phyloP scores from a whole-genome alignment of 2,797 vertebrate genomes.

The Pipistrellus pygmaeus region DNA sequence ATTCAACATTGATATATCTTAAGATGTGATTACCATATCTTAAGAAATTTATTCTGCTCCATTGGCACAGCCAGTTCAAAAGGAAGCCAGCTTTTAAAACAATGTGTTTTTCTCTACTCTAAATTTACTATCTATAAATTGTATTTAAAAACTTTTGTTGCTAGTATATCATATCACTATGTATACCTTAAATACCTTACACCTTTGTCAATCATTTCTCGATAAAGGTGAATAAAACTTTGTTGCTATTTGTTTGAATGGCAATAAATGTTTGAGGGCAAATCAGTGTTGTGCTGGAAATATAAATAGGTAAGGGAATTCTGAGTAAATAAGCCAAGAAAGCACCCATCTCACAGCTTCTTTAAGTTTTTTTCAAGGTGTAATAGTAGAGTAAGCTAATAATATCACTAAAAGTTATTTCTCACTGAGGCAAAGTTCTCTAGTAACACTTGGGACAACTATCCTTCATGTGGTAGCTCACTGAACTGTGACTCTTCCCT shows the following conservation, averaged over 20 bases:
- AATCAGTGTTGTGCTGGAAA: not conserved
- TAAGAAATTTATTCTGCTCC: not conserved
- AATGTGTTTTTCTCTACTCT: not conserved
- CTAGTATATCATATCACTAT: not conserved
- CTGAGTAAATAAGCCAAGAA: not conserved
- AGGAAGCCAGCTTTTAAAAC: not conserved
- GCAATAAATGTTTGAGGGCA: not conserved
- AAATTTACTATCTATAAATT: not conserved
- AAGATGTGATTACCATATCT: not conserved
- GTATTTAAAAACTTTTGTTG: not conserved
- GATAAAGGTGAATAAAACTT: not conserved
- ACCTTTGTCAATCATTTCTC: not conserved
- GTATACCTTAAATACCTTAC: not conserved
- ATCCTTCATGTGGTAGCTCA: not conserved
- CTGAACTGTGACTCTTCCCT: not conserved
- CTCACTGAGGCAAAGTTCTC: not conserved
- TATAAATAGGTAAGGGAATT: not conserved
- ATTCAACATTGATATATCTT: not conserved
- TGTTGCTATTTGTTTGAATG: not conserved
- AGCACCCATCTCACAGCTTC: not conserved
- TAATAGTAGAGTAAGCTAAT: not conserved
- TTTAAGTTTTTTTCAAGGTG: conserved; percentile 13
- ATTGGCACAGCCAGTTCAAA: not conserved
- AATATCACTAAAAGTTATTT: not conserved
- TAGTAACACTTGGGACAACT: not conserved